phyloP scores from a whole-genome alignment of 92 coral and sea anemone species.

The Meandrina meandrites region DNA sequence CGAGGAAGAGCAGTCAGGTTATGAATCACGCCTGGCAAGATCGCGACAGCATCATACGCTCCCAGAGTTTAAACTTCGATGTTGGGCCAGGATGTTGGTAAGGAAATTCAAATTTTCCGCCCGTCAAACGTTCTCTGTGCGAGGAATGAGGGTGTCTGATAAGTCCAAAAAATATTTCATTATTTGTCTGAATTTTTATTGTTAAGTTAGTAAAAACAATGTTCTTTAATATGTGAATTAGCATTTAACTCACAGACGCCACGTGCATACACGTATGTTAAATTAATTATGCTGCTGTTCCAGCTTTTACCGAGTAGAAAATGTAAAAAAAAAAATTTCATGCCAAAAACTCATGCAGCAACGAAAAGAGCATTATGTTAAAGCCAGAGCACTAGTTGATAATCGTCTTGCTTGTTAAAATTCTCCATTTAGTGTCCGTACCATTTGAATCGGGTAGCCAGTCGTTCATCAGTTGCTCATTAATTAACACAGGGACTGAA shows the following conservation, averaged over 20 bases:
- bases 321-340: slow-evolving; percentile 14
- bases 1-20: not conserved
- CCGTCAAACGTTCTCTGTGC: slow-evolving; percentile 15
- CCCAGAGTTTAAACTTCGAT: slow-evolving; percentile 33
- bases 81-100: slow-evolving; percentile 53
- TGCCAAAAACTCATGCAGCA: not conserved
- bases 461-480: no score
- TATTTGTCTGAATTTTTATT: not conserved
- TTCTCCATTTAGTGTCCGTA: slow-evolving; percentile 7
- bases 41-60: slow-evolving; percentile 11
- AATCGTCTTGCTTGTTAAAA: slow-evolving; percentile 8
- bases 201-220: not conserved
- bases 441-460: slow-evolving; percentile 16
- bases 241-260: slow-evolving; percentile 37
- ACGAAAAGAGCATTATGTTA: slow-evolving; percentile 8
- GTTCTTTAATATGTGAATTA: slow-evolving; percentile 1
- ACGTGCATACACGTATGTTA: slow-evolving; percentile 25
- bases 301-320: slow-evolving; percentile 36
- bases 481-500: not conserved
- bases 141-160: slow-evolving; percentile 8
- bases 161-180: not conserved
- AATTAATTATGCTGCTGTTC: slow-evolving; percentile 20
- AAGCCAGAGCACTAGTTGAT: slow-evolving; percentile 12
- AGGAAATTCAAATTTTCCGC: slow-evolving; percentile 24
- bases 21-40: slow-evolving; percentile 12